A percentile compares a stretch with the other conserved stretches of the same genome.
These are phyloP conservation scores for Macropodus opercularis DNA, from an alignment of 2,797 vertebrate genomes.

Conservation along the genomic window DNA sequence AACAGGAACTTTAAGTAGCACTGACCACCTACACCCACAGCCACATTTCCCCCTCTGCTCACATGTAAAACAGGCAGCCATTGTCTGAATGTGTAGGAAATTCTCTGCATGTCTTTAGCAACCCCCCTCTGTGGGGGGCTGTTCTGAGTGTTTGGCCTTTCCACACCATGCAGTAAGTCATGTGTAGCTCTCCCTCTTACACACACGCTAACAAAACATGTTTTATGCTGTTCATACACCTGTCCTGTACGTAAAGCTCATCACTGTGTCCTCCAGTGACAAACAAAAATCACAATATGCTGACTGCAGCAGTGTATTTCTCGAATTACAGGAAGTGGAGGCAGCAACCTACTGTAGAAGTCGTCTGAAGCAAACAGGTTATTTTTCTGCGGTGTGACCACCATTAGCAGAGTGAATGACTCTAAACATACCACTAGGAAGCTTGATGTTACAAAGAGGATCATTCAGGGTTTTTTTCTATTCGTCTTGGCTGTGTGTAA, in stretches of 20 bases:
- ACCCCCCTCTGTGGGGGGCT: slow-evolving; percentile 6
- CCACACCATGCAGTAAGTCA: neutral
- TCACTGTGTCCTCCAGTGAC: slow-evolving; percentile 39
- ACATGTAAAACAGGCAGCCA: slow-evolving; percentile 32
- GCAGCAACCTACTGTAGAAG: slow-evolving; percentile 34
- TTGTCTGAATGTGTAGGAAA: slow-evolving; percentile 36
- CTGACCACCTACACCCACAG: slow-evolving; percentile 25
- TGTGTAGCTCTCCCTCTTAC: neutral
- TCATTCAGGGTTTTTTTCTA: slow-evolving; percentile 21
- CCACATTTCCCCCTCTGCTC: slow-evolving; percentile 36
- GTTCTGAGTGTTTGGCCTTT: neutral
- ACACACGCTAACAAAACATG: neutral
- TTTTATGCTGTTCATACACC: slow-evolving; percentile 17
- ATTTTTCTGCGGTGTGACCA: slow-evolving; percentile 33
- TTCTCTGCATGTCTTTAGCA: slow-evolving; percentile 17
- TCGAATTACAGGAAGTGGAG: slow-evolving; percentile 69
- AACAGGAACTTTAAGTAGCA: slow-evolving; percentile 23
- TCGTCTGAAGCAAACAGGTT: slow-evolving; percentile 15
- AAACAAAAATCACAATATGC: slow-evolving; percentile 51
- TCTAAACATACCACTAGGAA: slow-evolving; percentile 10
- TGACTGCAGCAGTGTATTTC: slow-evolving; percentile 51
- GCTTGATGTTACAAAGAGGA: neutral
- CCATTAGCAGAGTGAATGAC: neutral
- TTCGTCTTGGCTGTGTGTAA: slow-evolving; percentile 3
- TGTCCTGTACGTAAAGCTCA: slow-evolving; percentile 21